Evolutionary conservation across 2,113 vertebrate species (phyloP), one percentile per base, ranked within the genome.

Genomic region (Nothocercus nigrocapillus): DNA sequence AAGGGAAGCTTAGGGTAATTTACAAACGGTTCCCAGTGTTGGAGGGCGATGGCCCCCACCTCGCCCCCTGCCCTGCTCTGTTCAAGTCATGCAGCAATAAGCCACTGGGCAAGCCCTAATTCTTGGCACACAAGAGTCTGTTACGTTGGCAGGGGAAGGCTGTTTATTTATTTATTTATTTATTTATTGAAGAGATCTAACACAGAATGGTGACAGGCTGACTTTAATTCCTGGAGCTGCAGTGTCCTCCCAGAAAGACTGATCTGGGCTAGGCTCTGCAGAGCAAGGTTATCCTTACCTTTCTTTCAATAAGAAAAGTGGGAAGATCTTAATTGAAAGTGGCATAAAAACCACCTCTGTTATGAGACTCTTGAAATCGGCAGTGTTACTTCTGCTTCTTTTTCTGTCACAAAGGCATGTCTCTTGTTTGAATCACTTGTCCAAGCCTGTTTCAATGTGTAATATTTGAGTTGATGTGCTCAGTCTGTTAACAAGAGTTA

Each of bases 1-100:
- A 85, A 85, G 93, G 95, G 86, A 96, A 96, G 86, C 86, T 95
- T 94, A 90, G 89, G 79, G 92, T 95, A 91, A 96, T 94, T 94
- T 92, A 91, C 85, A 81, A 96, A 74, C 89, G 40, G 77, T 68
- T 95, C 89, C 64, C 22, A 34, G 80, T 77, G 89, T 85, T 38
- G 85, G 85, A 95, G 81, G 73, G 80, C 15, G 79, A 47, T 78
- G 56, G 81, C 93, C 76, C 87, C 91, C 89, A 40, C 70, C 84
- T 87, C 53, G 1, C 49, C 88, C 93, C 91, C 85, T 2, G 1
- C 51, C 64, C 82, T 25, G 61, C 88, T 86, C 85, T 72, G 67
- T 38, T 27, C 75, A 44, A 79, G 58, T 89, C 90, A 79, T 80
- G 82, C 78, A 68, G 74, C 67, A 18, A 63, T 16, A 51, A 92